phyloP scores from a whole-genome alignment of 2,797 vertebrate species.

The Sphenodon punctatus region DNA sequence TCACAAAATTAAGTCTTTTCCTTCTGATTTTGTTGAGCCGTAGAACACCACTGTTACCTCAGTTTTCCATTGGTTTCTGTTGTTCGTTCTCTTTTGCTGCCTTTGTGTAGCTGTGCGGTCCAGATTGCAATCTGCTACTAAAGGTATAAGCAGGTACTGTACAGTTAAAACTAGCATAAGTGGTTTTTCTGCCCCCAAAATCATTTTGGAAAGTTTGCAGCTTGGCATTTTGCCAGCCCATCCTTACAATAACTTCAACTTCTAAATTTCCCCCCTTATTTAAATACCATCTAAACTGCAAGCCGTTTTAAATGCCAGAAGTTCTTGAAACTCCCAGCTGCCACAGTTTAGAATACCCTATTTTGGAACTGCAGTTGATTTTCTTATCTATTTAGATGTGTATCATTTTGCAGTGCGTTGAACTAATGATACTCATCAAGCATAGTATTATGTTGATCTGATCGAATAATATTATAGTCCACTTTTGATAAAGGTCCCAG shows the following conservation, averaged over 20 bases:
- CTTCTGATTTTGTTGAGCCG: too few species aligned
- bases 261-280: background rate
- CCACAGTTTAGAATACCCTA: background rate
- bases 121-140: background rate
- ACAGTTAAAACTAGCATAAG: background rate
- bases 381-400: background rate
- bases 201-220: background rate
- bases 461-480: rapidly evolving
- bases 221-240: background rate
- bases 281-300: background rate
- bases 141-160: background rate
- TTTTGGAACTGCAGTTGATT: background rate
- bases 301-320: background rate
- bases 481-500: background rate
- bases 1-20: too few species aligned
- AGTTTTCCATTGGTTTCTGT: background rate
- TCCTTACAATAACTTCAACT: background rate
- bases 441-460: background rate
- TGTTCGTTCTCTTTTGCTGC: too few species aligned
- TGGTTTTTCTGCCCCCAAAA: background rate
- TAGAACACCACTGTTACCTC: background rate
- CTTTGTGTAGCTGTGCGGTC: background rate
- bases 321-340: background rate
- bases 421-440: rapidly evolving
- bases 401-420: background rate